Percentiles rank a stretch among this genome's conserved stretches.
These are phyloP conservation scores for Dipodomys merriami DNA, from an alignment of 2,113 vertebrate species.

Conservation along the genomic window DNA sequence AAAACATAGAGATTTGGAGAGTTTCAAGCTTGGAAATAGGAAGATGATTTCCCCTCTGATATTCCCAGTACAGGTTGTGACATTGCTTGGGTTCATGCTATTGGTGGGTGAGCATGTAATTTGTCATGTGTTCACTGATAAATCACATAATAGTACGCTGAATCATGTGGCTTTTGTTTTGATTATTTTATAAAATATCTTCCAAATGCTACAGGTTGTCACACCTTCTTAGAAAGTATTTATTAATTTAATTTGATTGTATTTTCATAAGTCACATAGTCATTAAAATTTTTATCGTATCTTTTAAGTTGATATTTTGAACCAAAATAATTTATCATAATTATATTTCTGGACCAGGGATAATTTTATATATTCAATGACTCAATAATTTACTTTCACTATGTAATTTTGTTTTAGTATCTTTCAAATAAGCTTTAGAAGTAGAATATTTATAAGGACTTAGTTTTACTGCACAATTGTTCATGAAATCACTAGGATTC, in stretches of 20 bases:
- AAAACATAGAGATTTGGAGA: background rate
- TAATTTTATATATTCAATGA: background rate
- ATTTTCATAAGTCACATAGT: background rate
- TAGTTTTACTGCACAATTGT: constrained; percentile 10
- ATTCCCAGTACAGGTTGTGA: background rate
- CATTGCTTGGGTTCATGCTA: accelerated
- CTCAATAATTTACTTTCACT: background rate
- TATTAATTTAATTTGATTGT: background rate
- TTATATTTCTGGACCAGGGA: background rate
- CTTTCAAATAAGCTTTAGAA: constrained; percentile 23
- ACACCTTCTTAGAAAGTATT: background rate
- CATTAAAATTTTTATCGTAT: background rate
- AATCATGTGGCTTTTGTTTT: background rate
- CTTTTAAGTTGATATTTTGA: background rate
- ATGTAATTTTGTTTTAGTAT: background rate
- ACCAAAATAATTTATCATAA: constrained; percentile 11
- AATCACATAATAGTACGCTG: background rate
- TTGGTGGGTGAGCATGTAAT: background rate
- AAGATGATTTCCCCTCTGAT: background rate
- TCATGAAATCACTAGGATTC: constrained; percentile 22
- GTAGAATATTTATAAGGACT: background rate
- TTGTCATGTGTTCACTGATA: background rate
- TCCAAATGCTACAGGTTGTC: background rate
- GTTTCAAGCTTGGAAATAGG: background rate
- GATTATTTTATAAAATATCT: background rate